Evolutionary conservation across 1,140 invertebrate species (phyloP).

Genomic region (Sweltsa coloradensis): DNA sequence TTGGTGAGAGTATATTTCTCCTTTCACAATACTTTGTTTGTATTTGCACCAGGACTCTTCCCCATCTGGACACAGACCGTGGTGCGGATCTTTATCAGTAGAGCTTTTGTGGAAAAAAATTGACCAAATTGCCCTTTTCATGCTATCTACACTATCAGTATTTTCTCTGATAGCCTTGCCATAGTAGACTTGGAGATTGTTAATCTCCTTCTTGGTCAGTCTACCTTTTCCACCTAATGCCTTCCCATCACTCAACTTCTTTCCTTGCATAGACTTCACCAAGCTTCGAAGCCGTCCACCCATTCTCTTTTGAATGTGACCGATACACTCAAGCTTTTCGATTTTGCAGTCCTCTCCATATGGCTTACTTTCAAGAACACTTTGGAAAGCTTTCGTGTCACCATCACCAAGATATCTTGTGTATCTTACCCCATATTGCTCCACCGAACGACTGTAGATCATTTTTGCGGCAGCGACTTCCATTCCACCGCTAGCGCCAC

Average conservation of each 20-base stretch:
- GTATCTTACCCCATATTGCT: slow-evolving; percentile 13
- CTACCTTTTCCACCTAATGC: slow-evolving; percentile 10
- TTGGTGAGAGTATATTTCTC: slow-evolving; percentile 7
- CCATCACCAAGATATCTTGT: slow-evolving; percentile 16
- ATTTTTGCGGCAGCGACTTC: slow-evolving; percentile 12
- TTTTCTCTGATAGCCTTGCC: slow-evolving; percentile 15
- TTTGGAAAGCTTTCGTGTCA: slow-evolving; percentile 14
- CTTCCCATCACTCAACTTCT: slow-evolving; percentile 5
- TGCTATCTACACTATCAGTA: slow-evolving; percentile 10
- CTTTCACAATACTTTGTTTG: slow-evolving; percentile 17
- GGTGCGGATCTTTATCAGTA: slow-evolving; percentile 16
- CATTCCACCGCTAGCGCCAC: slow-evolving; percentile 15
- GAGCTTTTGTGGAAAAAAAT: slow-evolving; percentile 15
- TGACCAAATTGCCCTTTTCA: slow-evolving; percentile 16
- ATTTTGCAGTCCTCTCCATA: slow-evolving; percentile 14
- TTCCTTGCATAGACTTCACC: neutral
- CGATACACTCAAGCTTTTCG: slow-evolving; percentile 15
- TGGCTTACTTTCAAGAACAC: slow-evolving; percentile 9
- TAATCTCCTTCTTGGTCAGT: slow-evolving; percentile 12
- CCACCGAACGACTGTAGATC: slow-evolving; percentile 14
- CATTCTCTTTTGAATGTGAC: slow-evolving; percentile 16
- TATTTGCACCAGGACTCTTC: slow-evolving; percentile 24
- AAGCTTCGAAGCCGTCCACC: slow-evolving; percentile 8
- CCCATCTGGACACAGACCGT: slow-evolving; percentile 19
- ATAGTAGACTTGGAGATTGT: slow-evolving; percentile 16